Evolutionary conservation across 2,888 invertebrate genomes (phyloP).

Genomic region (Cloeon dipterum): DNA sequence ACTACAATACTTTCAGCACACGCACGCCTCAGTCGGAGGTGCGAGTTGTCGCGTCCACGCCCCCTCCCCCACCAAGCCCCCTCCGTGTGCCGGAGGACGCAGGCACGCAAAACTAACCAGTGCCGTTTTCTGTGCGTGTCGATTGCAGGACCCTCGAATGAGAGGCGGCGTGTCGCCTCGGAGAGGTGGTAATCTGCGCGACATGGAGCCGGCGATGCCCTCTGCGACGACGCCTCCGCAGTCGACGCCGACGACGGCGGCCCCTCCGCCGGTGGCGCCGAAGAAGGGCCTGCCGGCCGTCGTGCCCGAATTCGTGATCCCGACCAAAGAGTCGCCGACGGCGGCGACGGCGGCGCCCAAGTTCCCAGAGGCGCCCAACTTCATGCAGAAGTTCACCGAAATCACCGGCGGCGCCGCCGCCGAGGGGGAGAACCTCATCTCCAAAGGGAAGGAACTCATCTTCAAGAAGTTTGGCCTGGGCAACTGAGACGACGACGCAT

Average conservation of each 20-base stretch:
- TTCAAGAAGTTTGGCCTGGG: slow-evolving; percentile 86
- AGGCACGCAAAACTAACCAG: too few relatives aligned
- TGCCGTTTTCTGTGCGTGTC: too few relatives aligned
- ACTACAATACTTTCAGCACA: too few relatives aligned
- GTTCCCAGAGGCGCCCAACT: slow-evolving; percentile 30
- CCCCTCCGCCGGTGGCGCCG: slow-evolving; percentile 14
- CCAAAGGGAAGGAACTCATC: slow-evolving; percentile 82
- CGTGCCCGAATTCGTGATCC: slow-evolving; percentile 19
- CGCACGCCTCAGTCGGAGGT: too few relatives aligned
- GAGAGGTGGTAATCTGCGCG: too few relatives aligned
- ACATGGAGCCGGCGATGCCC: background rate
- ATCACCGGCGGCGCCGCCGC: slow-evolving; percentile 30
- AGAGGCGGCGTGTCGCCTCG: too few relatives aligned
- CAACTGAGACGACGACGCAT: slow-evolving; percentile 21
- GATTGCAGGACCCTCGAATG: too few relatives aligned
- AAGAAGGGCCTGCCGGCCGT: slow-evolving; percentile 26
- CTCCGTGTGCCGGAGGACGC: too few relatives aligned
- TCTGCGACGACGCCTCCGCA: background rate
- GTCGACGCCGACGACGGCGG: slow-evolving; percentile 12
- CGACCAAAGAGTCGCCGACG: slow-evolving; percentile 9
- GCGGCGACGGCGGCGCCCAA: slow-evolving; percentile 8
- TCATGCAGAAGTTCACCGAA: slow-evolving; percentile 76
- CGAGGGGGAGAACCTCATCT: slow-evolving; percentile 60
- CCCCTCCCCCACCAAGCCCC: too few relatives aligned
- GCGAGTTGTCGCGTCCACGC: too few relatives aligned